Base-by-base conservation (phyloP, 1,140 invertebrate genomes). In the Lethocerus indicus region DNA sequence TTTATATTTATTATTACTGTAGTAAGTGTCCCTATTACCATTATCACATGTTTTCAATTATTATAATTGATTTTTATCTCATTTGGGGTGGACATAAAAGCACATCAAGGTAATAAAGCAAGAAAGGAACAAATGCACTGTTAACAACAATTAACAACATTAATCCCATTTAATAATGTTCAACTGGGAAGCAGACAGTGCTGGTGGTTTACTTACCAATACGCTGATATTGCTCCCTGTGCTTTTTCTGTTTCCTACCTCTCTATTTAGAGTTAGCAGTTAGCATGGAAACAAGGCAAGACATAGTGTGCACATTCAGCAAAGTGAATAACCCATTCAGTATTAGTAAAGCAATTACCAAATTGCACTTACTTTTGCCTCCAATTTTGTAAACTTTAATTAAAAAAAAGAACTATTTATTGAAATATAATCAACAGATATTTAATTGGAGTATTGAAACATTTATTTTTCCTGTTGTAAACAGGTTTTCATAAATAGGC, bases 151-250 rank as follows among this genome's bases (percentile, higher is more conserved):
- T 32, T 9, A 32, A 32, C n/a, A 32, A 32, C 29, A 16, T 7
- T 14, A 39, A 7, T 3, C 13, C 12, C n/a, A 28, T 26, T 44
- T 28, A n/a, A 25, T 20, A 44, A 44, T 44, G 18, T 16, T 20
- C 25, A 7, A 28, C 25, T 44, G n/a, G 23, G 14, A 27, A 26
- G 7, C 32, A 16, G 35, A 27, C 41, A 29, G 27, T 25, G 25
- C 12, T 9, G 23, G 23, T 39, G 1, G 18, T 2, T 27, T 26
- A 57, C 81, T 83, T 83, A 84, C 81, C 81, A 74, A 83, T 79
- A 67, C 82, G 74, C 66, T 84, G 80, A 71, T 84, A 84, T 63
- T 80, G 74, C 67, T 80, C 78, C 72, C 77, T 80, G 66, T 78
- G 67, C 65, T 75, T 76, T 71, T 74, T 73, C 63, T 70, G 69